These are phyloP conservation scores for Fragum fragum DNA, from an alignment of 2,888 invertebrate genomes.

Conservation along the genomic window DNA sequence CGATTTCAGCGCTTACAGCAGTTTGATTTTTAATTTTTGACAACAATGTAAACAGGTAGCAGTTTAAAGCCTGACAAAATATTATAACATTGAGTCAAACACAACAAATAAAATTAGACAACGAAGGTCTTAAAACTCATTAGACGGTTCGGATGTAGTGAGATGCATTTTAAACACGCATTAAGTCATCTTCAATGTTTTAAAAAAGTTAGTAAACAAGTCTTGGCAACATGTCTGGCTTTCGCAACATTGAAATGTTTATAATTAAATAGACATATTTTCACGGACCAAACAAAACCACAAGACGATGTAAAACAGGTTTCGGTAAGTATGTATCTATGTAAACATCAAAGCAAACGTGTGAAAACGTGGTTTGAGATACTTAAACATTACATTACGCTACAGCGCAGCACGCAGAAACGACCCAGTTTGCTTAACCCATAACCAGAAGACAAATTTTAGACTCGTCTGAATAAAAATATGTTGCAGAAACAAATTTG, in stretches of 20 bases:
- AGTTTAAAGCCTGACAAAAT: no score
- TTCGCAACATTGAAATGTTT: not conserved
- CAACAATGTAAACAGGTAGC: no score
- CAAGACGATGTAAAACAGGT: constrained; percentile 4
- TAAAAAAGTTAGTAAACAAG: not conserved
- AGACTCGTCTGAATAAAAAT: not conserved
- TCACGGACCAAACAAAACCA: constrained; percentile 7
- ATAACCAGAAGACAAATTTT: not conserved
- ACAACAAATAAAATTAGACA: no score
- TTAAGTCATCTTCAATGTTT: no score
- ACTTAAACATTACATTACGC: not conserved
- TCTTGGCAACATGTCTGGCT: not conserved
- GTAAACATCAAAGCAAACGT: constrained; percentile 8
- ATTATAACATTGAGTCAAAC: no score
- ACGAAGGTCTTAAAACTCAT: no score
- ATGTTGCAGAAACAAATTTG: no score
- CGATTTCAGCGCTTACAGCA: no score
- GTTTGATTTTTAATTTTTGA: no score
- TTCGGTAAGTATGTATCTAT: constrained; percentile 3
- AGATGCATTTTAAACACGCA: no score
- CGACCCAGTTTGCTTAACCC: not conserved
- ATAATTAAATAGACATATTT: not conserved
- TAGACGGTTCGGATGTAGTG: no score
- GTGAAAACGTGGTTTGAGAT: constrained; percentile 11
- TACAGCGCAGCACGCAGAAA: not conserved